Conservation (phyloP, 1,140 invertebrate species). For the Euura lappo region DNA sequence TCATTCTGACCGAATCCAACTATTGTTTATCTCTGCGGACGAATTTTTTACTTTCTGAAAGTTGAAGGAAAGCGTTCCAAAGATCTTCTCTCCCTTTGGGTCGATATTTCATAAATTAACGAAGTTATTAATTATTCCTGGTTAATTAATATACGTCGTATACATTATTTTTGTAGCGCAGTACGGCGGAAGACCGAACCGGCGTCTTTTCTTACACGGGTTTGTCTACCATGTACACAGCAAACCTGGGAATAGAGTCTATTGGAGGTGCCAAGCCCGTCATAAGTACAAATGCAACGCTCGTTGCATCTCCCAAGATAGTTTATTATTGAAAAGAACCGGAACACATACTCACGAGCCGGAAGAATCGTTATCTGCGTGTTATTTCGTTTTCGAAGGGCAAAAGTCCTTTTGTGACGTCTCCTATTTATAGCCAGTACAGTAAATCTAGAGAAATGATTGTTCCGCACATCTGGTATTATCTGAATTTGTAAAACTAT, state of each 20-base stretch:
- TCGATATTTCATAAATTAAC: too few relatives aligned
- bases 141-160: conserved; percentile 3
- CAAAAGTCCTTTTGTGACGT: not conserved
- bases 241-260: not conserved
- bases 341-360: not conserved
- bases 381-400: not conserved
- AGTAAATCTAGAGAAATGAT: too few relatives aligned
- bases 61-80: too few relatives aligned
- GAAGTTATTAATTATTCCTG: too few relatives aligned
- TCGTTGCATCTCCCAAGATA: not conserved
- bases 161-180: not conserved
- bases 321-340: not conserved
- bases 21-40: not conserved
- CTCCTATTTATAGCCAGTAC: not conserved
- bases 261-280: not conserved
- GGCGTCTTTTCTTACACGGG: not conserved
- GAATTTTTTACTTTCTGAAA: too few relatives aligned
- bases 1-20: not conserved
- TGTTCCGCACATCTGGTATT: too few relatives aligned
- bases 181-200: not conserved
- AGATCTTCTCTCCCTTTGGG: too few relatives aligned
- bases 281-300: not conserved
- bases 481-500: too few relatives aligned
- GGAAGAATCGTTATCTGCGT: not conserved
- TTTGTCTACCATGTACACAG: conserved; percentile 1